Percentiles rank a stretch among this genome's conserved stretches.
Conservation (phyloP, 2,113 vertebrate genomes). For the Ellobius talpinus region DNA sequence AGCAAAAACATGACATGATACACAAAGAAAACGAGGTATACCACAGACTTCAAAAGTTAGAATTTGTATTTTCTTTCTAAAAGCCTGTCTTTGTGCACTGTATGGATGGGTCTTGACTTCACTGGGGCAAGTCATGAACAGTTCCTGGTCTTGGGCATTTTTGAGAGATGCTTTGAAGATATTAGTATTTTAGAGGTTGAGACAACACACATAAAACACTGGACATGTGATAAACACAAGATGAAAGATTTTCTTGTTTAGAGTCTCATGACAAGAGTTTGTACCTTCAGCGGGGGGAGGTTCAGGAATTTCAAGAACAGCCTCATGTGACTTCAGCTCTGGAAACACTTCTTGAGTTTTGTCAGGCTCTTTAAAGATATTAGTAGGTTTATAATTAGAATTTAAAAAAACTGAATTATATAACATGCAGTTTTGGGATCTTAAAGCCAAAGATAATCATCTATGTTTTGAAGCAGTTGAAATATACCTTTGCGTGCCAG, state of each 20-base stretch:
- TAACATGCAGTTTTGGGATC: slow-evolving; percentile 1
- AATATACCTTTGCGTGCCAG: slow-evolving; percentile 84
- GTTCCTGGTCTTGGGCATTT: slow-evolving; percentile 62
- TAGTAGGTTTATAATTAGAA: slow-evolving; percentile 74
- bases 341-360: slow-evolving; percentile 84
- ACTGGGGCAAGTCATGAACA: slow-evolving; percentile 16
- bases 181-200: slow-evolving; percentile 62
- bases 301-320: slow-evolving; percentile 72
- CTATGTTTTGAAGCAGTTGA: slow-evolving; percentile 45
- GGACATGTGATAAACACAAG: slow-evolving; percentile 33
- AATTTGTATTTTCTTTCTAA: slow-evolving; percentile 27
- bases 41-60: slow-evolving; percentile 13
- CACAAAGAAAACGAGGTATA: slow-evolving; percentile 31
- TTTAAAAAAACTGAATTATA: background rate
- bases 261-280: slow-evolving; percentile 49
- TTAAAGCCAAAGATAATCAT: slow-evolving; percentile 58
- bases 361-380: slow-evolving; percentile 87
- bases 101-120: slow-evolving; percentile 3
- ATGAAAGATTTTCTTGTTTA: slow-evolving; percentile 58
- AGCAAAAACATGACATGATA: slow-evolving; percentile 21
- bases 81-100: background rate
- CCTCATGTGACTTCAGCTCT: slow-evolving; percentile 72
- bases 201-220: background rate
- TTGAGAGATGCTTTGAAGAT: slow-evolving; percentile 77
- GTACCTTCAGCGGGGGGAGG: slow-evolving; percentile 70